Evolutionary conservation across 2,888 invertebrate species (phyloP).

Genomic region (Leucoptera coffeella): DNA sequence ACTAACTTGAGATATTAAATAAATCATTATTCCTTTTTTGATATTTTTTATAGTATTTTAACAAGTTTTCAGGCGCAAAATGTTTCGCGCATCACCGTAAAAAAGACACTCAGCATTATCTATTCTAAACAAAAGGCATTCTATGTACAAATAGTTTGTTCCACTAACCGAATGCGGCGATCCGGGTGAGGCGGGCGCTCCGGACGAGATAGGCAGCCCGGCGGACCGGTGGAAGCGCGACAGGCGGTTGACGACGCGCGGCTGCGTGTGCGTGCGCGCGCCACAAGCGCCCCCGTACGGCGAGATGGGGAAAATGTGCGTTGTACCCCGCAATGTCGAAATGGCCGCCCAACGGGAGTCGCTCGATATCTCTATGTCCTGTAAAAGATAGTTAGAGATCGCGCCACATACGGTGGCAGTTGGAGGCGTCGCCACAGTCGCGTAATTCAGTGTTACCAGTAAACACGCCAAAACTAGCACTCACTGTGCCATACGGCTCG

Average conservation of each 20-base stretch:
- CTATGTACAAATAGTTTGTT: neutral
- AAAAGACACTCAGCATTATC: too few relatives aligned
- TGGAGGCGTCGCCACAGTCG: too few relatives aligned
- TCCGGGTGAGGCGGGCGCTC: neutral
- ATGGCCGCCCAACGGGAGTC: conserved; percentile 97
- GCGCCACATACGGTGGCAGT: too few relatives aligned
- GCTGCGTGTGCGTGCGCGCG: conserved; percentile 89
- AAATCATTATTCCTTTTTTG: too few relatives aligned
- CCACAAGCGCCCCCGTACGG: conserved; percentile 92
- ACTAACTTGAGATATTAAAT: too few relatives aligned
- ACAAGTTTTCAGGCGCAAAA: too few relatives aligned
- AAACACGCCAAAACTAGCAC: too few relatives aligned
- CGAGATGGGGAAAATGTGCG: conserved; percentile 94
- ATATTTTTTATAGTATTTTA: too few relatives aligned
- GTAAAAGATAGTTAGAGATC: neutral
- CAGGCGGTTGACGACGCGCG: conserved; percentile 88
- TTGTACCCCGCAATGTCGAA: conserved; percentile 92
- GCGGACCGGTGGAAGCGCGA: conserved; percentile 96
- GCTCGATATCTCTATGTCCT: conserved; percentile 84
- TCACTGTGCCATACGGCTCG: too few relatives aligned
- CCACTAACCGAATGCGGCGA: neutral
- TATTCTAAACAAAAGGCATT: neutral
- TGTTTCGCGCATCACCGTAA: too few relatives aligned
- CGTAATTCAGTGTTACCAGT: too few relatives aligned
- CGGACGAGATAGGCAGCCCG: conserved; percentile 58